A percentile compares a stretch with the other conserved stretches of the same genome.
phyloP scores from a whole-genome alignment of 2,113 vertebrate species.

The Megaptera novaeangliae region DNA sequence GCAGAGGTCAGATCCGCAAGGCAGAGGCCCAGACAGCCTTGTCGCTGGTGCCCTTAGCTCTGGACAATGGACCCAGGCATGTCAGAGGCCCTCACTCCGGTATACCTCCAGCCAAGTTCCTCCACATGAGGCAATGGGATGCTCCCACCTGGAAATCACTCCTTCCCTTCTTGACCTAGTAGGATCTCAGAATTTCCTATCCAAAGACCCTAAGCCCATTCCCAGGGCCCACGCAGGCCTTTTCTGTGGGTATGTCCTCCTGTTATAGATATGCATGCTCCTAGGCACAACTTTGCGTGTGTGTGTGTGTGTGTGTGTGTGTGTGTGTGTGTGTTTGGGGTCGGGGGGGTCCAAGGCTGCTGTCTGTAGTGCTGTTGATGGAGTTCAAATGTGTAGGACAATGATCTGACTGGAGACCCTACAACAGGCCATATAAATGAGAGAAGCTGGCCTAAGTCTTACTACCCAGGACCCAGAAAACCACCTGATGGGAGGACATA shows the following conservation, averaged over 20 bases:
- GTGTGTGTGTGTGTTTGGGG: neutral
- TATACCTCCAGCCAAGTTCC: neutral
- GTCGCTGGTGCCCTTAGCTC: neutral
- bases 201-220: neutral
- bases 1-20: neutral
- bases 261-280: neutral
- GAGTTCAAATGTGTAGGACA: neutral
- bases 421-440: neutral
- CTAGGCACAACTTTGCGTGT: neutral
- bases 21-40: neutral
- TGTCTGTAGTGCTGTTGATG: neutral
- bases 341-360: rapidly evolving
- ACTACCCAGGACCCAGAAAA: neutral
- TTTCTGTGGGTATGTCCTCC: neutral
- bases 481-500: neutral
- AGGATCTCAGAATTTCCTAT: neutral
- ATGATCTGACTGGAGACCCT: neutral
- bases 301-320: neutral
- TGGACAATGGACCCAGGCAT: neutral
- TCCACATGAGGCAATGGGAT: neutral
- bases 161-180: neutral
- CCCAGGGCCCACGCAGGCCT: neutral
- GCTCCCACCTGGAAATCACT: neutral
- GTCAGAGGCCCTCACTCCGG: neutral
- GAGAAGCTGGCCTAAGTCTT: neutral